Evolutionary conservation across 2,888 invertebrate genomes (phyloP).

Genomic region (Stegophylla sp.): DNA sequence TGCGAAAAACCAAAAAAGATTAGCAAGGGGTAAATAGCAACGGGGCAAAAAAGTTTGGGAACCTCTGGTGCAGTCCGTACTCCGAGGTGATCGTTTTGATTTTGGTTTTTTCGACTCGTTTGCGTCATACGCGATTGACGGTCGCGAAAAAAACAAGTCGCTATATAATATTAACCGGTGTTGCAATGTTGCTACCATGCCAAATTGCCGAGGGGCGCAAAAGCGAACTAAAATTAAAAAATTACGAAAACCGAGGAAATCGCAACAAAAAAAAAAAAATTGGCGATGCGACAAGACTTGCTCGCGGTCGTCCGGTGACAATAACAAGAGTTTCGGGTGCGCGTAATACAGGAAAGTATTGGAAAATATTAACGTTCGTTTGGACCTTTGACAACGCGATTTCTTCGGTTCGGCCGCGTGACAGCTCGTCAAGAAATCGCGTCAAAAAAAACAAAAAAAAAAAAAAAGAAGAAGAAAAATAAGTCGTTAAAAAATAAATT

Average conservation of each 20-base stretch:
- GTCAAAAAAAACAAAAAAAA: not conserved
- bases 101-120: too few species aligned
- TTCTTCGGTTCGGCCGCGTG: constrained; percentile 17
- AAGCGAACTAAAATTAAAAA: not conserved
- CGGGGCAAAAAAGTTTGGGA: too few species aligned
- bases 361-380: constrained; percentile 24
- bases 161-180: too few species aligned
- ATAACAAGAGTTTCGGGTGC: not conserved
- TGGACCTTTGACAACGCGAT: constrained; percentile 44
- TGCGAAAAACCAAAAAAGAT: too few species aligned
- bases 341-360: constrained; percentile 15
- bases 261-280: constrained; percentile 20
- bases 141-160: too few species aligned
- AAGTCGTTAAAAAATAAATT: constrained; percentile 1
- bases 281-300: constrained; percentile 1
- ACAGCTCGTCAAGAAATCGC: constrained; percentile 13
- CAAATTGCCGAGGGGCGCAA: not conserved
- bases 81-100: too few species aligned
- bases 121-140: too few species aligned
- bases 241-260: not conserved
- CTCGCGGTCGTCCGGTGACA: not conserved
- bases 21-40: too few species aligned
- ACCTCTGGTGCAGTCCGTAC: too few species aligned
- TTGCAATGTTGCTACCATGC: not conserved
- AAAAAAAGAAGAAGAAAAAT: not conserved